Conservation (phyloP, 2,888 invertebrate genomes). For the Amphimallon solstitiale region DNA sequence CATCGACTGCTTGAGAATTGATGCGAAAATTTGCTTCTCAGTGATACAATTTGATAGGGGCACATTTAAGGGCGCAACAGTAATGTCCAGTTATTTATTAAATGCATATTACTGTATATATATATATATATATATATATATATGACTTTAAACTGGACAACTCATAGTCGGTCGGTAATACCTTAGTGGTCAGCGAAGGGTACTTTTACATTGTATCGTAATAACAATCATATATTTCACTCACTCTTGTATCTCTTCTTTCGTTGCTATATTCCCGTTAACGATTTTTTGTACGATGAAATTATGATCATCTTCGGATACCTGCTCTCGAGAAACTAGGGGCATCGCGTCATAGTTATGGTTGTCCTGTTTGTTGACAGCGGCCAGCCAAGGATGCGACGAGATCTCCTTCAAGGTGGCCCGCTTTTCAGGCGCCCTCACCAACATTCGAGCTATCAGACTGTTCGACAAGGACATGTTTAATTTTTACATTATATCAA, state of each 20-base stretch:
- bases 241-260: constrained; percentile 92
- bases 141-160: constrained; percentile 11
- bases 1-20: too few species aligned
- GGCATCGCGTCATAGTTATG: constrained; percentile 74
- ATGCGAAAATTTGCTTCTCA: too few species aligned
- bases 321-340: constrained; percentile 87
- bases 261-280: constrained; percentile 91
- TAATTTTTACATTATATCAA: not conserved
- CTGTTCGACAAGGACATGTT: constrained; percentile 60
- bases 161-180: too few species aligned
- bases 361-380: constrained; percentile 62
- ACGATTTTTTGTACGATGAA: constrained; percentile 96
- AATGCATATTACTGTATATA: too few species aligned
- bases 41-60: too few species aligned
- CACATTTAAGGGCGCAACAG: too few species aligned
- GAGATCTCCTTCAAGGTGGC: constrained; percentile 90
- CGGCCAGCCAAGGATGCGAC: constrained; percentile 83
- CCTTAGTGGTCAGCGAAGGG: too few species aligned
- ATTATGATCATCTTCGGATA: constrained; percentile 91
- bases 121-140: too few species aligned
- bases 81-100: too few species aligned
- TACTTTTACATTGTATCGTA: not conserved
- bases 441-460: constrained; percentile 92
- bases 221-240: constrained; percentile 54
- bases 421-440: constrained; percentile 91